Base-by-base conservation (phyloP, 2,888 invertebrate genomes). In the Cepaea hortensis region DNA sequence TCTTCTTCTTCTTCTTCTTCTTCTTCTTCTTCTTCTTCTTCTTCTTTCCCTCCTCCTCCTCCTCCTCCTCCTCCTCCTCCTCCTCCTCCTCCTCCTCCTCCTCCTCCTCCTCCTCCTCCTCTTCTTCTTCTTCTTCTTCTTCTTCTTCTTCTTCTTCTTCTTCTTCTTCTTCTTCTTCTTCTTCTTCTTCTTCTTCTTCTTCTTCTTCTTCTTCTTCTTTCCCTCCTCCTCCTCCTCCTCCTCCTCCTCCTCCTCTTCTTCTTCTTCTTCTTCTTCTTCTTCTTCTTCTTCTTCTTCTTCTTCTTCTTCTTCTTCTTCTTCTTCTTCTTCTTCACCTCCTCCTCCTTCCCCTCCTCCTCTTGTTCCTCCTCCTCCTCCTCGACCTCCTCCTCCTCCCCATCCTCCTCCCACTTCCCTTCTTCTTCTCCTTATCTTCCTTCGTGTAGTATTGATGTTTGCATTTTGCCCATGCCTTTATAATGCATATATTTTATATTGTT, bases 1-100 rank as follows among this genome's bases (percentile, higher is more conserved):
- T 35, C 48, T 73, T 35, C 75, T 35, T 84, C 84, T 84, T 55
- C 75, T 75, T 76, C 62, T 84, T 55, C 75, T 35, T 84, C 84
- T 46, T n/a, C 76, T 77, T 35, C 75, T 20, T 62, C 76, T 76
- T 61, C 84, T 61, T 65, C 61, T 65, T 61, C 84, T 77, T 65
- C 76, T 65, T 77, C 77, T 77, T 65, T 65, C 77, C 76, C 84
- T 62, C 77, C 76, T 4, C 68, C 15, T 4, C n/a, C 84, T 68
- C 84, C 65, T 68, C 76, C 55, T 23, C 75, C 73, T 62, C 50
- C 76, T 75, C 75, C 73, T 20, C 50, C 61, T 84, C 76, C 73
- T 50, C 61, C 61, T 75, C 68, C 3, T n/a, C 35, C 70, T 23
- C 83, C n/a, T 46, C 48, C 83, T 50, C 73, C 72, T 35, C 18